phyloP scores from a whole-genome alignment of 2,888 invertebrate species.

The Poecilobothrus nobilitatus region DNA sequence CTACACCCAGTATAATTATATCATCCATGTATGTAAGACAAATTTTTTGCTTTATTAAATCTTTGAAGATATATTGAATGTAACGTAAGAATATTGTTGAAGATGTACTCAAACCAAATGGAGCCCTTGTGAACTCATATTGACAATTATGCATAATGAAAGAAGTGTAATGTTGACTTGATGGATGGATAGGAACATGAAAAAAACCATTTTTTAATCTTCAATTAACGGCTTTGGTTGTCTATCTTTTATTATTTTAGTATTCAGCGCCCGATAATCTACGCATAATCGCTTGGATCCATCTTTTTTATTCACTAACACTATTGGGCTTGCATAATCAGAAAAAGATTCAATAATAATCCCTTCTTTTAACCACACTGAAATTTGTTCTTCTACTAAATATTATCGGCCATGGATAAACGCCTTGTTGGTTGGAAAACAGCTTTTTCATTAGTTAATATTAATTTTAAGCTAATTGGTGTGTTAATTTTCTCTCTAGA shows the following conservation, averaged over 20 bases:
- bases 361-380: constrained; percentile 16
- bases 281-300: constrained; percentile 26
- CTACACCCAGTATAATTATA: constrained; percentile 25
- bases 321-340: constrained; percentile 27
- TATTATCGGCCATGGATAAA: constrained; percentile 25
- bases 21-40: constrained; percentile 29
- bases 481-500: neutral
- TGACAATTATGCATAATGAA: constrained; percentile 32
- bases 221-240: constrained; percentile 29
- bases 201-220: constrained; percentile 32
- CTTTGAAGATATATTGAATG: constrained; percentile 24
- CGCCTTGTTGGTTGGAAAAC: constrained; percentile 27
- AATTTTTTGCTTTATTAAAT: constrained; percentile 19
- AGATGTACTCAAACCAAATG: constrained; percentile 37
- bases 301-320: constrained; percentile 27
- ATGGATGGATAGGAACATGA: constrained; percentile 30
- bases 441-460: constrained; percentile 20
- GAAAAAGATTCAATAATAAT: constrained; percentile 21
- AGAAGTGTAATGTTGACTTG: constrained; percentile 29
- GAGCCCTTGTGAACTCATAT: constrained; percentile 30
- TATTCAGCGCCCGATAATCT: constrained; percentile 22
- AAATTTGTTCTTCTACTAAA: constrained; percentile 28
- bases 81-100: constrained; percentile 29
- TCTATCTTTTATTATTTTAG: neutral
- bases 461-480: neutral